phyloP scores from a whole-genome alignment of 2,113 vertebrate species.

The Cygnus buccinator region DNA sequence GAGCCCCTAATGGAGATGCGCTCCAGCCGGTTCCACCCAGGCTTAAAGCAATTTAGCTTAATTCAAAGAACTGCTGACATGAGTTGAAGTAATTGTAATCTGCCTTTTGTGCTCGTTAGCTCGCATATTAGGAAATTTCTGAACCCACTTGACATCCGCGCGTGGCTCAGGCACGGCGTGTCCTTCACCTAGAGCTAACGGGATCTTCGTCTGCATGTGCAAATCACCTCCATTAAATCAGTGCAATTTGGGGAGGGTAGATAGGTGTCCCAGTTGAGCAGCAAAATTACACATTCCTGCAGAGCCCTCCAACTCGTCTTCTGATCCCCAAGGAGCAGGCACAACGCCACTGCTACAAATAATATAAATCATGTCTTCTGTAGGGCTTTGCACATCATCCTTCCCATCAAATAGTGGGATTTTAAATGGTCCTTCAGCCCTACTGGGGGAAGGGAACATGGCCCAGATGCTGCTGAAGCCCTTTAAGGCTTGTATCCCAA shows the following conservation, averaged over 20 bases:
- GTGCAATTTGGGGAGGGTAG: neutral
- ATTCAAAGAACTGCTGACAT: conserved; percentile 40
- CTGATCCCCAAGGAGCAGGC: neutral
- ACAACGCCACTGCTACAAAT: neutral
- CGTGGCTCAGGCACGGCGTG: neutral
- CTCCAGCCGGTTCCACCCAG: neutral
- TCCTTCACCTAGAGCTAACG: neutral
- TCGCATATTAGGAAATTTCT: neutral
- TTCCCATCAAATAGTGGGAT: rapidly evolving
- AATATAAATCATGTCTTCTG: neutral
- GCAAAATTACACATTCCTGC: neutral
- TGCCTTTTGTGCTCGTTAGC: conserved; percentile 7
- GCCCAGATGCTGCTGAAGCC: neutral
- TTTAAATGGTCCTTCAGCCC: neutral
- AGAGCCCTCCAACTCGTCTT: neutral
- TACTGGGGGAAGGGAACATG: neutral
- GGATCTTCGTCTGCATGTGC: neutral
- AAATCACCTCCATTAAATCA: rapidly evolving
- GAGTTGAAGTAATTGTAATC: conserved; percentile 39
- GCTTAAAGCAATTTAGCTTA: conserved; percentile 34
- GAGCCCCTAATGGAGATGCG: neutral
- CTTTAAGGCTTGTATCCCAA: rapidly evolving
- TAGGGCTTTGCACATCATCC: neutral
- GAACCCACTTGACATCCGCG: neutral
- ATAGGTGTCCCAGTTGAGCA: neutral